A percentile compares a stretch with the other conserved stretches of the same genome.
Conservation (phyloP, 2,113 vertebrate genomes). For the Furnarius figulus region DNA sequence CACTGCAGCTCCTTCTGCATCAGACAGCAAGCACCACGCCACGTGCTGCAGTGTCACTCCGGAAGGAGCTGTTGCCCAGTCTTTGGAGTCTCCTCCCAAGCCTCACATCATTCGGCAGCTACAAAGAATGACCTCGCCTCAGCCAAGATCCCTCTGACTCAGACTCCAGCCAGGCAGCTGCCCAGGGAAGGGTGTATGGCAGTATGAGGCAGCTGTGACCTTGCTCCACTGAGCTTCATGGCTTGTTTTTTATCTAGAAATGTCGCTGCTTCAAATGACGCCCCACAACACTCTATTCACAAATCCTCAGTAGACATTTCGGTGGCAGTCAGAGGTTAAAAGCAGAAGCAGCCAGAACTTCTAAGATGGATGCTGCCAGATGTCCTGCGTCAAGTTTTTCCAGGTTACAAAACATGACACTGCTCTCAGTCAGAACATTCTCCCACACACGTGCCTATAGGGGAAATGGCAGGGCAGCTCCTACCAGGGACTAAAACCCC, state of each 20-base stretch:
- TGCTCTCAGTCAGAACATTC: background rate
- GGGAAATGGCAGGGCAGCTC: background rate
- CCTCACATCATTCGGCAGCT: background rate
- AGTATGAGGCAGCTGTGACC: background rate
- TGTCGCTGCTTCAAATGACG: background rate
- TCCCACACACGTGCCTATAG: background rate
- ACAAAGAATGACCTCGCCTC: background rate
- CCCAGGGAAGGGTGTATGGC: background rate
- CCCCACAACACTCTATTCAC: background rate
- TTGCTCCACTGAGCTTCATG: background rate
- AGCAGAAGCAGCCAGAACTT: background rate
- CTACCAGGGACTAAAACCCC: background rate
- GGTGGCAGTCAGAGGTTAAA: background rate
- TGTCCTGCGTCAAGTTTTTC: background rate
- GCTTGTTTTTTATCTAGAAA: background rate
- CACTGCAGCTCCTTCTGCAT: background rate
- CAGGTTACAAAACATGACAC: background rate
- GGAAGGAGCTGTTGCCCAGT: background rate
- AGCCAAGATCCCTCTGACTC: background rate
- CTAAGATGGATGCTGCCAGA: background rate
- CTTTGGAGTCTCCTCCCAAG: background rate
- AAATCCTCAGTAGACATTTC: background rate
- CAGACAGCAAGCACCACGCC: background rate
- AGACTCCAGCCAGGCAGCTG: background rate
- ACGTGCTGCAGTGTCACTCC: rapidly evolving